Base-by-base conservation (phyloP, 1,140 invertebrate species). In the Pemphigus obesinymphae region DNA sequence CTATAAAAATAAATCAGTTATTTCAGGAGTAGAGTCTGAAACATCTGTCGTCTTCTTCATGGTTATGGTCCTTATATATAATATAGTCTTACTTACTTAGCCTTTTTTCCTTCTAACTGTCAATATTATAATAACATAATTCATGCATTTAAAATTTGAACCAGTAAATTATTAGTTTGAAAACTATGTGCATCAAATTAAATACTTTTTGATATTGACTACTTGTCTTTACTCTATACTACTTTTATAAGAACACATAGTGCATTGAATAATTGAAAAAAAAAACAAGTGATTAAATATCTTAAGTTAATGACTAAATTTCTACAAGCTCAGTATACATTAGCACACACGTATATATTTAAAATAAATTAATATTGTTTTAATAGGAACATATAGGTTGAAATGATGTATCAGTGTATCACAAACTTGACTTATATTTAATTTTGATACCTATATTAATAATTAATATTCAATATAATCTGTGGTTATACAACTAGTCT, bases 301-400 rank as follows among this genome's bases (percentile, higher is more conserved):
- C 40, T 29, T 72, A 72, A 45, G 40, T 72, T 45, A 72, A 11
- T 72, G 6, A 48, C 68, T 72, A 72, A 17, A 72, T 48, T 72
- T 72, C 26, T 48, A 72, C 23, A 73, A 48, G 26, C 45, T 73
- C 43, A 43, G 37, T 70, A 40, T 34, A 68, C 40, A 70, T n/a
- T n/a, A n/a, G 2, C 15, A 48, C 43, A 73, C 26, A 50, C 43
- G 50, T n/a, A 31, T 17, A 73, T 10, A 70, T 70, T 20, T 48
- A 23, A 48, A 48, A 48, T 48, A n/a, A 48, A 72, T 31, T 29
- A 31, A 50, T 34, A 34, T n/a, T 11, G 3, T 73, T 50, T 31
- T 73, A 48, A 73, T 73, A 73, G 45, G 70, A 73, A 73, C 70
- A 50, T 5, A 34, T 73, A 31, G 26, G 8, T 48, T 31, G 7